Evolutionary conservation across 2,797 vertebrate genomes (phyloP).

Genomic region (Acanthornis magna): DNA sequence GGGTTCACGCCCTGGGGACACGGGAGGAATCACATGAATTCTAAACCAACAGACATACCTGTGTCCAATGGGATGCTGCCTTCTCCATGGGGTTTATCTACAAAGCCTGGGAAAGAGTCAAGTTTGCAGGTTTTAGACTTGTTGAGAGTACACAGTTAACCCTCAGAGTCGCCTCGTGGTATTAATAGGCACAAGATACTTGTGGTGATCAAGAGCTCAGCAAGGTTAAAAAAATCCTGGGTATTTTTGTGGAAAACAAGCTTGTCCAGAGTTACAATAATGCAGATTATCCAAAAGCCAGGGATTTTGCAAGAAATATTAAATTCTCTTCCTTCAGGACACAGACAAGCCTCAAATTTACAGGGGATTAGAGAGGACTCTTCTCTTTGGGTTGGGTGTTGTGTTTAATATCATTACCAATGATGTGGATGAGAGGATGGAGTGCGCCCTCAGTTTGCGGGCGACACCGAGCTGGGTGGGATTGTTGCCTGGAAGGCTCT

Average conservation of each 20-base stretch:
- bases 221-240: neutral
- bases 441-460: neutral
- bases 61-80: rapidly evolving
- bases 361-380: neutral
- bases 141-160: neutral
- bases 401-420: neutral
- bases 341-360: neutral
- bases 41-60: rapidly evolving
- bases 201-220: neutral
- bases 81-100: neutral
- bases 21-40: neutral
- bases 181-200: neutral
- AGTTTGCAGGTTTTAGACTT: rapidly evolving
- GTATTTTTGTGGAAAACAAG: neutral
- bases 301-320: slow-evolving; percentile 41
- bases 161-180: rapidly evolving
- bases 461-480: neutral
- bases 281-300: neutral
- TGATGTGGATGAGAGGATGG: neutral
- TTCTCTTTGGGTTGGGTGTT: neutral
- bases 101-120: neutral
- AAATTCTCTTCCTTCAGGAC: slow-evolving; percentile 37
- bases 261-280: neutral
- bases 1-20: slow-evolving; percentile 25
- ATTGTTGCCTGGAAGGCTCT: neutral